phyloP scores from a whole-genome alignment of 2,797 vertebrate species.

The Urosaurus nigricauda region DNA sequence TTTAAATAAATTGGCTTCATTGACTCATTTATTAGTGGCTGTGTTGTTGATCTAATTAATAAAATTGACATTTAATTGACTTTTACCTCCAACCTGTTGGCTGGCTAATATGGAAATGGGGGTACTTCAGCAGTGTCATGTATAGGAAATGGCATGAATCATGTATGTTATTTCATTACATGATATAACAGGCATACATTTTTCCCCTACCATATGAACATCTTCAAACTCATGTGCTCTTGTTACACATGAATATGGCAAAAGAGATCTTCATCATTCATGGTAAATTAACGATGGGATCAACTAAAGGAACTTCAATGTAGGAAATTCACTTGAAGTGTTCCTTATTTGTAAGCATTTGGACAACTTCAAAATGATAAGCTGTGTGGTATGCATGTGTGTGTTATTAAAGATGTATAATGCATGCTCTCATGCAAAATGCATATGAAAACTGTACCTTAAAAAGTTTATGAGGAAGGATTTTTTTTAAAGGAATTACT shows the following conservation, averaged over 20 bases:
- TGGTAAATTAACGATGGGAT: background rate
- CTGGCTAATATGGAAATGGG: no score
- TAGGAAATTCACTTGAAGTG: slow-evolving; percentile 32
- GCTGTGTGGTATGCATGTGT: no score
- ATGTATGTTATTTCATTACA: background rate
- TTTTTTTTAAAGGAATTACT: background rate
- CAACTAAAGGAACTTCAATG: background rate
- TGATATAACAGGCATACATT: background rate
- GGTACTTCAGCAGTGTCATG: background rate
- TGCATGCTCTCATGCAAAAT: slow-evolving; percentile 37
- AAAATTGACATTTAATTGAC: no score
- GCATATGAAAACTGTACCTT: slow-evolving; percentile 28
- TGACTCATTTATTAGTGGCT: no score
- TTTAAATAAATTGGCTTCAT: no score
- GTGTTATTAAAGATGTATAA: background rate
- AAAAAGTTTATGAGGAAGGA: slow-evolving; percentile 29
- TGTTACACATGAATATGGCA: background rate
- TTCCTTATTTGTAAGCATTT: slow-evolving; percentile 47
- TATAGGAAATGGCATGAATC: background rate
- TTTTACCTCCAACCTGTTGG: no score
- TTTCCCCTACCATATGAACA: background rate
- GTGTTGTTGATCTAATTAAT: no score
- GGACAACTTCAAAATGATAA: slow-evolving; percentile 44
- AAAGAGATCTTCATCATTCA: background rate
- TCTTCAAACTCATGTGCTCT: background rate